A percentile compares a stretch with the other conserved stretches of the same genome.
phyloP scores from a whole-genome alignment of 2,888 invertebrate genomes.

The Drosophila paranaensis region DNA sequence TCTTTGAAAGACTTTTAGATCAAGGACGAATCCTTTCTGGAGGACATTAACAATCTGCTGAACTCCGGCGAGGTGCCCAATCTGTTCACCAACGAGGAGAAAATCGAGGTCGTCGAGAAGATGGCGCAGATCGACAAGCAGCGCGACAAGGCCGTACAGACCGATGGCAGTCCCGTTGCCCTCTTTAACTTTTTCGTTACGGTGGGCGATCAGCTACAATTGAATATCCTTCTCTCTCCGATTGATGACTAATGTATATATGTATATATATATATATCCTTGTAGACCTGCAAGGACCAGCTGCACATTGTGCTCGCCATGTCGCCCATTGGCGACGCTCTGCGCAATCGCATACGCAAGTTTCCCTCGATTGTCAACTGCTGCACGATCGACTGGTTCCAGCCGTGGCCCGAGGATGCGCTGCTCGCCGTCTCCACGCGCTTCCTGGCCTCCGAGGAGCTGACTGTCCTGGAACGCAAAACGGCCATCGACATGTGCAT shows the following conservation, averaged over 20 bases:
- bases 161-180: slow-evolving; percentile 96
- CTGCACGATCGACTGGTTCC: slow-evolving; percentile 98
- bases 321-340: slow-evolving; percentile 95
- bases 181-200: slow-evolving; percentile 95
- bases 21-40: slow-evolving; percentile 96
- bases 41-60: slow-evolving; percentile 96
- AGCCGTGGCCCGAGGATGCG: slow-evolving; percentile 98
- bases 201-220: slow-evolving; percentile 52
- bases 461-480: slow-evolving; percentile 89
- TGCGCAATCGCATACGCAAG: slow-evolving; percentile 93
- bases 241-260: not conserved
- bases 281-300: slow-evolving; percentile 93
- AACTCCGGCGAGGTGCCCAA: slow-evolving; percentile 98
- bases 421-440: slow-evolving; percentile 93
- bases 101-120: slow-evolving; percentile 95
- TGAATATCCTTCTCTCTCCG: too few species aligned
- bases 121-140: slow-evolving; percentile 96
- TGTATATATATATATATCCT: not conserved
- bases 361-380: slow-evolving; percentile 97
- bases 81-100: slow-evolving; percentile 93
- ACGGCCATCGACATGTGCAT: slow-evolving; percentile 96
- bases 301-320: slow-evolving; percentile 95
- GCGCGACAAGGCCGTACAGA: slow-evolving; percentile 93
- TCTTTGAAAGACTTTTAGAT: slow-evolving; percentile 86
- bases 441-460: slow-evolving; percentile 92